Percentiles rank a stretch among this genome's conserved stretches.
Evolutionary conservation across 2,888 invertebrate species (phyloP).

Genomic region (Nephrotoma appendiculata): DNA sequence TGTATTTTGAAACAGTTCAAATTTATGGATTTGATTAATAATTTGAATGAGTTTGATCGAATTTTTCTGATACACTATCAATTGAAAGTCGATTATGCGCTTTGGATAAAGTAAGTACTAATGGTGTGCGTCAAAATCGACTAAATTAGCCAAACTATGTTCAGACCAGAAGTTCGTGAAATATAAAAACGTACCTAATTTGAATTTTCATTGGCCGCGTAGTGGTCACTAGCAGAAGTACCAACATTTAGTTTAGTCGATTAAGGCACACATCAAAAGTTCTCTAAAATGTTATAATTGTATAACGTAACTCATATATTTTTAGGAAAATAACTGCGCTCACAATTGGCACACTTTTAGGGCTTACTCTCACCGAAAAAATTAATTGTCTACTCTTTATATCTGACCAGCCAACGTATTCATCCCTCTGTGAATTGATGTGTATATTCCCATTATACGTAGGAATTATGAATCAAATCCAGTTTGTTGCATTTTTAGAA

Average conservation of each 20-base stretch:
- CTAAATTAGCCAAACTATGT: no score
- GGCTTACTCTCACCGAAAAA: not conserved
- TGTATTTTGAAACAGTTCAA: not conserved
- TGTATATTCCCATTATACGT: not conserved
- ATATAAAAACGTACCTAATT: no score
- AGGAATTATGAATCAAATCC: not conserved
- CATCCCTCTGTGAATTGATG: not conserved
- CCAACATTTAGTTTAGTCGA: no score
- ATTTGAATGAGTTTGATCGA: not conserved
- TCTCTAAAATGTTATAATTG: no score
- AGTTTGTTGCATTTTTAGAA: not conserved
- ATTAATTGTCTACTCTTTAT: not conserved
- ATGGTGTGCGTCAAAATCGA: no score
- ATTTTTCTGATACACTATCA: not conserved
- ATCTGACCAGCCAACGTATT: not conserved
- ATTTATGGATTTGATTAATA: not conserved
- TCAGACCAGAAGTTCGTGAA: no score
- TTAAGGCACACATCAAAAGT: no score
- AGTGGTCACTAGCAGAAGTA: no score
- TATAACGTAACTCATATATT: not conserved
- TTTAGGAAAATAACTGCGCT: not conserved
- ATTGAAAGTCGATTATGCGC: not conserved
- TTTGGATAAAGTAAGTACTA: not conserved
- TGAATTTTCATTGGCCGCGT: no score
- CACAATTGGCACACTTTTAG: not conserved